Percentiles rank a stretch among this genome's conserved stretches.
Conservation (phyloP, 2,797 vertebrate species). For the Knipowitschia caucasica region DNA sequence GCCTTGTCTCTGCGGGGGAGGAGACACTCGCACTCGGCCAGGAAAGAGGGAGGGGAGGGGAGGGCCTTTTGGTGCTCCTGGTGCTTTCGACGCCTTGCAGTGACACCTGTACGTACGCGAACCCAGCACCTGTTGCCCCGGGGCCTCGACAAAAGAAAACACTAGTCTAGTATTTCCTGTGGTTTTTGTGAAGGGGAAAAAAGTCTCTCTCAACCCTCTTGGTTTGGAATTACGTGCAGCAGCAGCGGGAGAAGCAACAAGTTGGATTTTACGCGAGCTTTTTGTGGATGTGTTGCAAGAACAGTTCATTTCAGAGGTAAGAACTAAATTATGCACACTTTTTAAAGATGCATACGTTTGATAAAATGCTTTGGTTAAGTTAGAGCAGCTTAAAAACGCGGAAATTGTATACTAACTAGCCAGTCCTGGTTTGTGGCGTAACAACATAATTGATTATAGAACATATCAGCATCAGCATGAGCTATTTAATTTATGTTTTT, state of each 20-base stretch:
- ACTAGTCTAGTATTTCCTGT: conserved; percentile 44
- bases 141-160: conserved; percentile 1
- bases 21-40: neutral
- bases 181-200: neutral
- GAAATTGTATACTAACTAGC: too few species aligned
- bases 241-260: conserved; percentile 8
- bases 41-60: neutral
- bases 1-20: neutral
- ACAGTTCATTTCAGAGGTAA: neutral
- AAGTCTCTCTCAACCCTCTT: neutral
- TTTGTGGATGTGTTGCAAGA: conserved; percentile 11
- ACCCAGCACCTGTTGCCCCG: conserved; percentile 56
- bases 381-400: neutral
- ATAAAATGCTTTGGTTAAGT: too few species aligned
- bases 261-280: conserved; percentile 10
- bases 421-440: too few species aligned
- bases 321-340: too few species aligned
- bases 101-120: conserved; percentile 54
- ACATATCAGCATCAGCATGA: too few species aligned
- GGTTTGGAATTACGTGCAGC: too few species aligned
- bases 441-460: too few species aligned
- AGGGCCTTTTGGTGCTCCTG: neutral
- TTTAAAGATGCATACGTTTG: too few species aligned
- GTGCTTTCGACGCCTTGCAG: conserved; percentile 17
- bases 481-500: too few species aligned